phyloP scores from a whole-genome alignment of 2,797 vertebrate genomes.

The Acropternis orthonyx region DNA sequence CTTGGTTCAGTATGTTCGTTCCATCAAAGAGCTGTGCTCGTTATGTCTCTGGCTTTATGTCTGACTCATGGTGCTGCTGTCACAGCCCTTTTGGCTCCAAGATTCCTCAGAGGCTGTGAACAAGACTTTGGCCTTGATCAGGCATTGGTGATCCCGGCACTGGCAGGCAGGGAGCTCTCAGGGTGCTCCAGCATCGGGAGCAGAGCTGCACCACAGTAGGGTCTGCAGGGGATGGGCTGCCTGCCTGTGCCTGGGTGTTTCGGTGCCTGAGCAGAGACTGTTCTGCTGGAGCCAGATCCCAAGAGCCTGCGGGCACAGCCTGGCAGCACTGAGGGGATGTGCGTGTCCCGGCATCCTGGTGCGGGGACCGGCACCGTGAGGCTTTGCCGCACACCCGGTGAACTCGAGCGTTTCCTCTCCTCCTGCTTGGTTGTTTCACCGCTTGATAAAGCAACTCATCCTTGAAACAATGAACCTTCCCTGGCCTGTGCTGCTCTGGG shows the following conservation, averaged over 20 bases:
- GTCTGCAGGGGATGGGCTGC: neutral
- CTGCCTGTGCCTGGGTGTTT: neutral
- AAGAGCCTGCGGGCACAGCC: neutral
- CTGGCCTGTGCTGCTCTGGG: accelerated
- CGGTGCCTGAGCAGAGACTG: neutral
- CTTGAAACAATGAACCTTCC: accelerated
- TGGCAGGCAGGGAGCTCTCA: accelerated
- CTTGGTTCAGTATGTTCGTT: accelerated
- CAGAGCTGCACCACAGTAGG: accelerated
- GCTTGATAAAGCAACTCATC: neutral
- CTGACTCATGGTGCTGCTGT: accelerated
- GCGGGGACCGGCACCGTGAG: accelerated
- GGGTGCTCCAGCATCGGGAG: accelerated
- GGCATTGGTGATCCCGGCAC: accelerated
- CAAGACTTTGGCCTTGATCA: too few species aligned
- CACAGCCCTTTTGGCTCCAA: neutral
- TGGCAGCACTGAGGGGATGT: neutral
- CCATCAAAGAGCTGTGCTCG: accelerated
- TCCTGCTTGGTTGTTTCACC: accelerated
- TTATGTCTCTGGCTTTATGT: neutral
- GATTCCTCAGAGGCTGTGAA: accelerated
- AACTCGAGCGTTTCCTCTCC: neutral
- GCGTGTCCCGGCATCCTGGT: neutral
- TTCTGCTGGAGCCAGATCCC: neutral
- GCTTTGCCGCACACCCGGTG: accelerated